phyloP scores from a whole-genome alignment of 2,888 invertebrate species.

The Acronicta leporina region DNA sequence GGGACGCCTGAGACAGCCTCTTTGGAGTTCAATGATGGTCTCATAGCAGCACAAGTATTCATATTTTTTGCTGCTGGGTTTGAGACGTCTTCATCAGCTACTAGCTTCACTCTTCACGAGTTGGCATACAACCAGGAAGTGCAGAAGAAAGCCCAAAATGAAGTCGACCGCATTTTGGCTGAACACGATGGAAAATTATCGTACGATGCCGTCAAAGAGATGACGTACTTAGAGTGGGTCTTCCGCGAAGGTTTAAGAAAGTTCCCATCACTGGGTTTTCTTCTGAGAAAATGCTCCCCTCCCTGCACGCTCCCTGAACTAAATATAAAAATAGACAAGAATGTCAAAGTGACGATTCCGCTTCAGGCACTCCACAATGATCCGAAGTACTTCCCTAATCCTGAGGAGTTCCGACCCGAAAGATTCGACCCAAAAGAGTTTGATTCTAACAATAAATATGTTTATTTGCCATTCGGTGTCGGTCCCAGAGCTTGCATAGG shows the following conservation, averaged over 20 bases:
- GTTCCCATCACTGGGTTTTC: conserved; percentile 59
- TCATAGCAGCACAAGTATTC: conserved; percentile 65
- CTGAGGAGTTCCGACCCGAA: conserved; percentile 55
- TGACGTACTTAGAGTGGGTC: conserved; percentile 62
- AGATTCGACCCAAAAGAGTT: conserved; percentile 51
- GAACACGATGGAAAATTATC: conserved; percentile 61
- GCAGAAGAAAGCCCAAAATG: conserved; percentile 67
- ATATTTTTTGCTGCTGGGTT: conserved; percentile 74
- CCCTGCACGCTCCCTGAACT: conserved; percentile 50
- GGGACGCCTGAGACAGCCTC: conserved; percentile 55
- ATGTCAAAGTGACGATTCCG: conserved; percentile 34
- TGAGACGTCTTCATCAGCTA: conserved; percentile 74
- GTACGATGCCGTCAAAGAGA: conserved; percentile 65
- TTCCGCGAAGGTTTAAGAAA: conserved; percentile 63
- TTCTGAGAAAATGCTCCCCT: conserved; percentile 56
- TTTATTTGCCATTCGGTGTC: conserved; percentile 54
- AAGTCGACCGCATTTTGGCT: conserved; percentile 64
- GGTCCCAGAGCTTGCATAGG: conserved; percentile 58
- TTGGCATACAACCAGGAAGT: conserved; percentile 71
- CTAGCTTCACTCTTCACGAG: conserved; percentile 69
- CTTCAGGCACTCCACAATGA: conserved; percentile 49
- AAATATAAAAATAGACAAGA: conserved; percentile 39
- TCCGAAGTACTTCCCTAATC: conserved; percentile 52
- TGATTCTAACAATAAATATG: conserved; percentile 39
- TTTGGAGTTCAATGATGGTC: conserved; percentile 56